These are phyloP conservation scores for Crotophaga sulcirostris DNA, from an alignment of 2,113 vertebrate genomes.

Conservation along the genomic window DNA sequence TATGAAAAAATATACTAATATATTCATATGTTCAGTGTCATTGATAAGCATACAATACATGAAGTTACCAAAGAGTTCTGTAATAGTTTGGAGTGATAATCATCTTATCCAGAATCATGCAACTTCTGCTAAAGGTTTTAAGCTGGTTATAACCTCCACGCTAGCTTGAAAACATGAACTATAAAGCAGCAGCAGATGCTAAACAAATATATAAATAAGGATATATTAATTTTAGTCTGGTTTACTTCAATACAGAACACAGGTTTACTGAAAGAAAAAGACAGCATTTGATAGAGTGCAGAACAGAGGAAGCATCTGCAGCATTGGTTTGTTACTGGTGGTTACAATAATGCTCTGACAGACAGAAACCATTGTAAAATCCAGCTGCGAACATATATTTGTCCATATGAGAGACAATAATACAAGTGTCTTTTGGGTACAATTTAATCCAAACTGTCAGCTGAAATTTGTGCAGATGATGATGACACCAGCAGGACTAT, in stretches of 20 bases:
- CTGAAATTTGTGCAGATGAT: slow-evolving; percentile 53
- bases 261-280: background rate
- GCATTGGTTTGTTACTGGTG: background rate
- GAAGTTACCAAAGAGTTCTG: background rate
- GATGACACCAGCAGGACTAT: slow-evolving; percentile 39
- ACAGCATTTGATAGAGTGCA: background rate
- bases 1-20: background rate
- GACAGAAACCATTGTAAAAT: background rate
- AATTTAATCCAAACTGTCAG: slow-evolving; percentile 40
- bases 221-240: background rate
- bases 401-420: background rate
- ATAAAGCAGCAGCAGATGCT: background rate
- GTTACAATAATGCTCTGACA: background rate
- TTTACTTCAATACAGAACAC: background rate
- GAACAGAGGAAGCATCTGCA: background rate
- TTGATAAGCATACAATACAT: fast-evolving
- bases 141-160: fast-evolving
- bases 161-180: background rate
- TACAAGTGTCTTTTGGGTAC: background rate
- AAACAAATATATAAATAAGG: background rate
- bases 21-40: background rate
- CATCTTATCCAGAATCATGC: background rate
- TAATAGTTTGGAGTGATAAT: background rate
- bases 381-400: slow-evolving; percentile 11
- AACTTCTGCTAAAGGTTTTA: background rate